Percentiles rank a stretch among this genome's conserved stretches.
phyloP scores from a whole-genome alignment of 1,140 invertebrate genomes.

The Drosophila nannoptera region DNA sequence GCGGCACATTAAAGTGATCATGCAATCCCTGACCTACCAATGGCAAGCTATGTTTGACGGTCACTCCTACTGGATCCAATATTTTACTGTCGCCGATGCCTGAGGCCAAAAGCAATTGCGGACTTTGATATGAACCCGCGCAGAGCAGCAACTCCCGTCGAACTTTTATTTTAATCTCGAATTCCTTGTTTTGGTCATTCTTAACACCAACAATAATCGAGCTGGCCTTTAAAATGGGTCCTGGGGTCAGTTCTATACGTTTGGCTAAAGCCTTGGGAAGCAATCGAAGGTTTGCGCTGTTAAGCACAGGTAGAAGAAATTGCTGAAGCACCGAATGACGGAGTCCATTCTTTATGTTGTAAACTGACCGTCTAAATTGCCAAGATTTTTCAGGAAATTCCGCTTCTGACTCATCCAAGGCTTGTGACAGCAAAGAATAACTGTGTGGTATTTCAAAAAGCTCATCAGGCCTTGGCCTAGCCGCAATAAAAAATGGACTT shows the following conservation, averaged over 20 bases:
- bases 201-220: slow-evolving; percentile 64
- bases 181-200: slow-evolving; percentile 64
- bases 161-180: slow-evolving; percentile 80
- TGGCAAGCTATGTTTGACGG: slow-evolving; percentile 80
- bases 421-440: slow-evolving; percentile 79
- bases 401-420: slow-evolving; percentile 79
- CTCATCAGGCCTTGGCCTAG: slow-evolving; percentile 41
- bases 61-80: slow-evolving; percentile 80
- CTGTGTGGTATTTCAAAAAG: slow-evolving; percentile 45
- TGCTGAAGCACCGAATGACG: slow-evolving; percentile 85
- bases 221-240: slow-evolving; percentile 26
- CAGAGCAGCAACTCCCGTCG: slow-evolving; percentile 86
- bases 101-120: slow-evolving; percentile 86
- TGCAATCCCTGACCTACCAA: slow-evolving; percentile 84
- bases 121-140: slow-evolving; percentile 85
- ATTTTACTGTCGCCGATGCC: slow-evolving; percentile 82
- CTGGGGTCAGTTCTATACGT: slow-evolving; percentile 69
- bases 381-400: slow-evolving; percentile 78
- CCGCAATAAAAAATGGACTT: slow-evolving; percentile 55
- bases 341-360: slow-evolving; percentile 83
- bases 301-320: slow-evolving; percentile 84
- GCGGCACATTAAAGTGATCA: slow-evolving; percentile 86
- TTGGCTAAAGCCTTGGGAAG: slow-evolving; percentile 84
- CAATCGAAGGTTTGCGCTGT: slow-evolving; percentile 84
- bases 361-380: slow-evolving; percentile 80